Evolutionary conservation across 2,888 invertebrate genomes (phyloP).

Genomic region (Ormyrus thymus): DNA sequence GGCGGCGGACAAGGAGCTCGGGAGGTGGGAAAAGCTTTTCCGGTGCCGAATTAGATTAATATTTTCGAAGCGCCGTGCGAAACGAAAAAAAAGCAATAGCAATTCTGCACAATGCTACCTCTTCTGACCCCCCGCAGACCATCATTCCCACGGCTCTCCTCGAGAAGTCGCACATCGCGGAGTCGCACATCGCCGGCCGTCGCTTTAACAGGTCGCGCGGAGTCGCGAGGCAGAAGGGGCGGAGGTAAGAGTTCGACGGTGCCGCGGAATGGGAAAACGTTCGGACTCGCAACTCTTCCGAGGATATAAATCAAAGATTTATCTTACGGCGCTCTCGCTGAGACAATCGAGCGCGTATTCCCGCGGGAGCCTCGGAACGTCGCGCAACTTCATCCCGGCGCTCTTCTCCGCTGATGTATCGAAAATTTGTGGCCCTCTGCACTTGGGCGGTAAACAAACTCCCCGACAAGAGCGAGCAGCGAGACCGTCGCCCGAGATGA

Average conservation of each 20-base stretch:
- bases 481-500: not conserved
- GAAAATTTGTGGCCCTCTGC: constrained; percentile 38
- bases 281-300: constrained; percentile 23
- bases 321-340: constrained; percentile 14
- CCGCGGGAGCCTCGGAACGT: constrained; percentile 2
- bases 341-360: constrained; percentile 30
- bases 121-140: too few species aligned
- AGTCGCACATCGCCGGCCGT: too few species aligned
- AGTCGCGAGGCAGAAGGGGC: not conserved
- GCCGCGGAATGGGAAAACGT: not conserved
- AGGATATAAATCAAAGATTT: constrained; percentile 52
- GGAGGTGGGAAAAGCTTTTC: too few species aligned
- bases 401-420: constrained; percentile 21
- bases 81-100: too few species aligned
- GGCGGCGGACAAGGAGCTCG: too few species aligned
- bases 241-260: not conserved
- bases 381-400: constrained; percentile 33
- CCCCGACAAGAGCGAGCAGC: not conserved
- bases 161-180: not conserved
- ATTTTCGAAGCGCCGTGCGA: too few species aligned
- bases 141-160: not conserved
- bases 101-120: too few species aligned
- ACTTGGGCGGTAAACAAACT: constrained; percentile 12
- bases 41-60: too few species aligned
- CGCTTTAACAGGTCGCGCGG: not conserved